phyloP scores from a whole-genome alignment of 2,113 vertebrate genomes.

The Hippocampus guttulatus region DNA sequence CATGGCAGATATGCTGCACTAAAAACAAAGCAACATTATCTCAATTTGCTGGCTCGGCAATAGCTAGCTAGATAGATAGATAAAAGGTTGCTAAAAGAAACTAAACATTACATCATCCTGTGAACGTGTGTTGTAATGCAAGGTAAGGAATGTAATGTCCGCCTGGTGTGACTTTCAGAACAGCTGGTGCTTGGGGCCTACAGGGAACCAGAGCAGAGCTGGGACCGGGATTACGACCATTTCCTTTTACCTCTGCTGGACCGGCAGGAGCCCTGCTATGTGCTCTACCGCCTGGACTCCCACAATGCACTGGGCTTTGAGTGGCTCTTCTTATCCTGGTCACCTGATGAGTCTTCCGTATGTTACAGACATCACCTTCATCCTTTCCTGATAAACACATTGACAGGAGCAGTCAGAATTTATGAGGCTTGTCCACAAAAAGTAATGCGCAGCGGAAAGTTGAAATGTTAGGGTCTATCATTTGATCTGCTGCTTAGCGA shows the following conservation, averaged over 20 bases:
- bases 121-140: background rate
- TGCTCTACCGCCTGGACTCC: constrained; percentile 94
- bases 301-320: constrained; percentile 93
- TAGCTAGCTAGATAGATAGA: too few species aligned
- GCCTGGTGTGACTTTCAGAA: constrained; percentile 79
- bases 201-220: constrained; percentile 80
- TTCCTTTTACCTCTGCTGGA: constrained; percentile 87
- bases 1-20: too few species aligned
- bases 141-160: constrained; percentile 59
- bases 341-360: constrained; percentile 94
- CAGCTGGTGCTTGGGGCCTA: constrained; percentile 92
- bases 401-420: background rate
- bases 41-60: background rate
- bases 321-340: constrained; percentile 98
- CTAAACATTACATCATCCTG: background rate
- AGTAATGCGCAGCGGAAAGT: background rate
- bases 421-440: background rate
- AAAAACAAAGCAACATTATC: background rate
- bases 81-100: background rate
- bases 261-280: constrained; percentile 87
- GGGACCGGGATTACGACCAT: constrained; percentile 90
- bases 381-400: background rate
- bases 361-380: background rate
- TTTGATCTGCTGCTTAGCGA: too few species aligned
- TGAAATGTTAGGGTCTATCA: too few species aligned